Base-by-base conservation (phyloP, 2,797 vertebrate species). In the Apogon talboti region DNA sequence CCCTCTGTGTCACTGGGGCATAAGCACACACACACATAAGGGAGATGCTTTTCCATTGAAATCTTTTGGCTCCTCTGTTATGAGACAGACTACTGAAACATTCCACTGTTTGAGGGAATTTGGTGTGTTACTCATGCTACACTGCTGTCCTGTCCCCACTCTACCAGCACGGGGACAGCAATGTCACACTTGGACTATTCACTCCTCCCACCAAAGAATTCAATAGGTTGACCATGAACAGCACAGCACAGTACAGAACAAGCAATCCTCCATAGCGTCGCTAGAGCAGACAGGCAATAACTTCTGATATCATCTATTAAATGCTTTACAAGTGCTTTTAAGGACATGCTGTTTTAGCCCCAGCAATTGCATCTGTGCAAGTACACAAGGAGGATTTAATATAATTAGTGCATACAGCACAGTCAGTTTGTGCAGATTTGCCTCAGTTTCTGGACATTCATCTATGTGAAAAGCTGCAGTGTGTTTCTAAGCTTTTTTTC, bases 141-240 rank as follows among this genome's bases (percentile, higher is more conserved):
- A 87, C 89, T 90, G 87, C 87, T 89, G 83, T 77, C 72, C 67
- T 49, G 48, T 53, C 66, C 47, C 54, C 58, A 37, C 24, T 28
- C 54, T 65, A 48, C 54, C 75, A 68, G 70, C 67, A 74, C 4
- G 53, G 71, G 78, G 74, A 79, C 41, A 52, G 50, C n/a, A 38
- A 44, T 28, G 59, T 74, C 78, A 79, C 84, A 64, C 79, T 76
- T 35, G 52, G 71, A 83, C 59, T 73, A 53, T 51, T 71, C 70
- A 62, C 71, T 82, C 59, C 78, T 92, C 87, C 91, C 92, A 92
- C 93, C 94, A 94, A 94, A 94, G 92, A 94, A 76, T 78, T 74
- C 69, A 77, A 74, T 62, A 64, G 83, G 79, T 87, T 55, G 68
- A 76, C 73, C 57, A 64, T 81, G 80, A 76, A 84, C 81, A 89